Base-by-base conservation (phyloP, 2,888 invertebrate species). In the Abrostola tripartita region DNA sequence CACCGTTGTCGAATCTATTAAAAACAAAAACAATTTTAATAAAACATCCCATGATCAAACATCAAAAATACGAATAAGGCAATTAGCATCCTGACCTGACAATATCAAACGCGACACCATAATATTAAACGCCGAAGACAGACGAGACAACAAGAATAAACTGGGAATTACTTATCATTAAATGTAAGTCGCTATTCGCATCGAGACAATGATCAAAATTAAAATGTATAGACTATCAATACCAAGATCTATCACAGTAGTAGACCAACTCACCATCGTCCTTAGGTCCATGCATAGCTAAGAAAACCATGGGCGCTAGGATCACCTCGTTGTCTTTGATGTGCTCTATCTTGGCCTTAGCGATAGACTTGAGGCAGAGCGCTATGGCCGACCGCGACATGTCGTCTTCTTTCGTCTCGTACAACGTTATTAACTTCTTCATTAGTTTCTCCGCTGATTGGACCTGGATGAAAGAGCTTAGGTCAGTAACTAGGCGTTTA, bases 281-380 rank as follows among this genome's bases (percentile, higher is more conserved):
- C 83, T 96, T 96, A 80, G 97, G 96, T 14, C 96, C 97, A 83
- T 98, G 98, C 98, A 98, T 98, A 10, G 98, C 99, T 74, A 98
- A 96, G 88, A 98, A 99, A 35, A 97, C 97, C 61, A 98, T 93
- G 0, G 99, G 98, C 78, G 98, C 95, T 9, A 98, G 95, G 37
- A 96, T 90, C 8, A 95, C 95, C 38, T 97, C 96, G 85, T 98
- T 97, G 82, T 97, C 96, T 84, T 97, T 97, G 49, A 98, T 91
- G 59, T 97, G 95, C 71, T 98, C 98, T 74, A 97, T 97, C 90
- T 97, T 97, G 59, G 98, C 97, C 78, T 96, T 97, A 52, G 97
- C 97, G 68, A 98, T 96, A 0, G 98, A 96, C 81, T 97, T 97
- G 24, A 98, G 95, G 0, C 97, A 96, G 60, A 96, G 93, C 0